A percentile compares a stretch with the other conserved stretches of the same genome.
phyloP scores from a whole-genome alignment of 2,888 invertebrate species.

The Drosophila tripunctata region DNA sequence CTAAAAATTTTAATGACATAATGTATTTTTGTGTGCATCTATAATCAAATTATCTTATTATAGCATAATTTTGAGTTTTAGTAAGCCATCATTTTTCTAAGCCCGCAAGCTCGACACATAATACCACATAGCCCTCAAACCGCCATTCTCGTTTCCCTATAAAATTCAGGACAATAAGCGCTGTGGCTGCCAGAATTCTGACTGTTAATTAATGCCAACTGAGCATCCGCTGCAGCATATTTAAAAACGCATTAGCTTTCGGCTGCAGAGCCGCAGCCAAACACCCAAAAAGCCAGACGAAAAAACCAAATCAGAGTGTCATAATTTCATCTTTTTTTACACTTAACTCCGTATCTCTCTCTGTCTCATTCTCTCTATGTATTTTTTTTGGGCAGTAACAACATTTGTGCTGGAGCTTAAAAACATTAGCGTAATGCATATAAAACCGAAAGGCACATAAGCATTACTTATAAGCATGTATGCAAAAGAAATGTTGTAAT shows the following conservation, averaged over 20 bases:
- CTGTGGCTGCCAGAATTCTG: constrained; percentile 7
- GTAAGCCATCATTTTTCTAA: neutral
- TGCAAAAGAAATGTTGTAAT: constrained; percentile 58
- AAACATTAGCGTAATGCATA: constrained; percentile 46
- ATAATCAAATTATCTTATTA: neutral
- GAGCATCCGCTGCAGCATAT: constrained; percentile 71
- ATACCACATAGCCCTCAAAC: neutral
- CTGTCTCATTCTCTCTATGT: neutral
- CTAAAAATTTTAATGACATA: too few species aligned
- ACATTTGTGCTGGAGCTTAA: constrained; percentile 41
- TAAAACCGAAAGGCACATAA: constrained; percentile 29
- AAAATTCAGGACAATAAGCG: constrained; percentile 30
- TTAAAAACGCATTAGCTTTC: constrained; percentile 75
- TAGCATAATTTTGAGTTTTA: neutral
- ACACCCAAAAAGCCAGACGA: constrained; percentile 30
- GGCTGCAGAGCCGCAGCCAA: constrained; percentile 32
- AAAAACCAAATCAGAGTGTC: constrained; percentile 37
- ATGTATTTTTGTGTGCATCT: too few species aligned
- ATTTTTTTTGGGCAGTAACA: constrained; percentile 12
- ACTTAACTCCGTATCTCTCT: too few species aligned
- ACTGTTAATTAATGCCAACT: constrained; percentile 71
- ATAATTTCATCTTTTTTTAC: constrained; percentile 34
- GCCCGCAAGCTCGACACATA: neutral
- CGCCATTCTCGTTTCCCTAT: neutral
- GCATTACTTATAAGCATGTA: constrained; percentile 41